Conservation (phyloP, 2,113 vertebrate genomes). For the Malurus melanocephalus region DNA sequence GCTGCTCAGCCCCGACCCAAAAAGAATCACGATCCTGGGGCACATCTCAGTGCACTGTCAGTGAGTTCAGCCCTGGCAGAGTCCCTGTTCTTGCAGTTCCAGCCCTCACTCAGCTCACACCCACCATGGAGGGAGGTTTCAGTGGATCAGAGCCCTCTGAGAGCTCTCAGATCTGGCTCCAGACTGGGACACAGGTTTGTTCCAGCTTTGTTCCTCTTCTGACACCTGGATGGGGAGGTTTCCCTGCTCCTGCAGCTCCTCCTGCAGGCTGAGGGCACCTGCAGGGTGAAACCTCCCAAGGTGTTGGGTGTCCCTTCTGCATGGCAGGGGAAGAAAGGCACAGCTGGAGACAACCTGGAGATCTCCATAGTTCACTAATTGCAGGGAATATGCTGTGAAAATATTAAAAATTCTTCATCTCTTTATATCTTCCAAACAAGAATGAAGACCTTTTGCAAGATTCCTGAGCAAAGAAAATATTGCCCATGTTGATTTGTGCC, state of each 20-base stretch:
- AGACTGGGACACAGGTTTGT: not conserved
- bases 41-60: not conserved
- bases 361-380: not conserved
- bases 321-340: not conserved
- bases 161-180: not conserved
- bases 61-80: not conserved
- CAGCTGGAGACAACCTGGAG: rapidly evolving
- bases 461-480: not conserved
- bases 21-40: rapidly evolving
- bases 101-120: not conserved
- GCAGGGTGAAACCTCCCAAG: not conserved
- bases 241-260: not conserved
- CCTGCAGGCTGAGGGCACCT: not conserved
- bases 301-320: rapidly evolving
- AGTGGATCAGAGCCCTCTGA: not conserved
- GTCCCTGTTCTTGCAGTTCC: not conserved
- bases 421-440: not conserved
- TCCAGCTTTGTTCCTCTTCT: not conserved
- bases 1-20: rapidly evolving
- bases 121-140: rapidly evolving
- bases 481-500: not conserved
- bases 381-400: not conserved
- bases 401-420: not conserved
- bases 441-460: not conserved
- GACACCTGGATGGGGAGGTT: not conserved